Percentiles rank a stretch among this genome's conserved stretches.
Conservation (phyloP, 1,140 invertebrate species). For the Euura saliciscinereae region DNA sequence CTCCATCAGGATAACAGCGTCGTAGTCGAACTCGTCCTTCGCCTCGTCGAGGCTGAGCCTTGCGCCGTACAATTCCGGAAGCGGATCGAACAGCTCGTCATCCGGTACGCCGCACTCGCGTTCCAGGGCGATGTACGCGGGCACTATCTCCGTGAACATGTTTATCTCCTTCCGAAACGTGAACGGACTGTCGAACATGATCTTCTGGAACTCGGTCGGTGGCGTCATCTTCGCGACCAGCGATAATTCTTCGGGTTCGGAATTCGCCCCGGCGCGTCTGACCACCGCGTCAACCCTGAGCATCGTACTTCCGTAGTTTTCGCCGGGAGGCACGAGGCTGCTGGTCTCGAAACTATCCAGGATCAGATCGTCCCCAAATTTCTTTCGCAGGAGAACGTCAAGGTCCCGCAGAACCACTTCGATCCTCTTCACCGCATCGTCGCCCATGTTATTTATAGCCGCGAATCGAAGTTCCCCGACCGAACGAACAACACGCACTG, state of each 20-base stretch:
- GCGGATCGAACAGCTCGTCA: slow-evolving; percentile 50
- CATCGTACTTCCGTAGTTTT: slow-evolving; percentile 68
- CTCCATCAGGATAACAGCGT: slow-evolving; percentile 65
- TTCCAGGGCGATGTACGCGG: slow-evolving; percentile 42
- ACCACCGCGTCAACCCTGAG: slow-evolving; percentile 50
- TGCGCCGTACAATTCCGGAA: slow-evolving; percentile 63
- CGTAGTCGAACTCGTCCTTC: slow-evolving; percentile 56
- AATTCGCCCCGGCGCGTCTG: slow-evolving; percentile 21
- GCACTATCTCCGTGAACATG: slow-evolving; percentile 46
- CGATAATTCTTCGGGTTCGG: slow-evolving; percentile 36
- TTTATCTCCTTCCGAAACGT: slow-evolving; percentile 55
- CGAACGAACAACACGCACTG: background rate
- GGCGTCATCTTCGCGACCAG: slow-evolving; percentile 58
- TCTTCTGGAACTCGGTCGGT: slow-evolving; percentile 41
- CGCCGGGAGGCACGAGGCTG: slow-evolving; percentile 57
- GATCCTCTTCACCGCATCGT: background rate
- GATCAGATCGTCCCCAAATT: slow-evolving; percentile 30
- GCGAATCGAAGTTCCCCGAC: background rate
- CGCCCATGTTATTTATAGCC: background rate
- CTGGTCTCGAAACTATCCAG: slow-evolving; percentile 23
- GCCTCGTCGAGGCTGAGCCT: slow-evolving; percentile 54
- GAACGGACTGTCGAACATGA: slow-evolving; percentile 48
- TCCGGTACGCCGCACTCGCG: slow-evolving; percentile 49
- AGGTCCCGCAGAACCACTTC: slow-evolving; percentile 20
- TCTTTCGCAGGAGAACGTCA: slow-evolving; percentile 38